Evolutionary conservation across 2,888 invertebrate species (phyloP).

Genomic region (Aphrophora alni): DNA sequence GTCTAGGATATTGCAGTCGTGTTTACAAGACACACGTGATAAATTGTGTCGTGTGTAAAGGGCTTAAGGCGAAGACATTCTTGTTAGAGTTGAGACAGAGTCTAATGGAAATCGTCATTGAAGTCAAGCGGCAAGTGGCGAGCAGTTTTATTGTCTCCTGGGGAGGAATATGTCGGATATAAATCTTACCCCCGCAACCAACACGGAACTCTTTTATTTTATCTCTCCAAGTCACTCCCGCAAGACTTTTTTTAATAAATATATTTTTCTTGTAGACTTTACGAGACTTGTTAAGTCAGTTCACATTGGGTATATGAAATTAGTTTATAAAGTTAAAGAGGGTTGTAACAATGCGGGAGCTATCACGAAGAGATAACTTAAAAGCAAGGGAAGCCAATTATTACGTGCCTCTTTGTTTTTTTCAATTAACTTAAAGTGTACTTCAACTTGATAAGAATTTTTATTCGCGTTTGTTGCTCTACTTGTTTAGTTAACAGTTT

Average conservation of each 20-base stretch:
- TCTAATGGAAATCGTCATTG: constrained; percentile 4
- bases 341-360: neutral
- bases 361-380: neutral
- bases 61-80: neutral
- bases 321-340: neutral
- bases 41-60: neutral
- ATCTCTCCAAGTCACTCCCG: neutral
- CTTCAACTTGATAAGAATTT: neutral
- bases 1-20: neutral
- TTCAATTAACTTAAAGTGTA: neutral
- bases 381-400: neutral
- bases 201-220: neutral
- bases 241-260: neutral
- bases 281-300: neutral
- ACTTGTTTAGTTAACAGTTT: no score
- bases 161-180: neutral
- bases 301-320: neutral
- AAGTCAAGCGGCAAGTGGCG: constrained; percentile 2
- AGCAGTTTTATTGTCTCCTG: neutral
- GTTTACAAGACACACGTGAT: neutral
- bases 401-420: neutral
- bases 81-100: constrained; percentile 1
- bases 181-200: neutral
- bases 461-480: neutral
- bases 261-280: neutral